Percentiles rank a stretch among this genome's conserved stretches.
Evolutionary conservation across 2,113 vertebrate species (phyloP).

Genomic region (Amphilophus citrinellus): DNA sequence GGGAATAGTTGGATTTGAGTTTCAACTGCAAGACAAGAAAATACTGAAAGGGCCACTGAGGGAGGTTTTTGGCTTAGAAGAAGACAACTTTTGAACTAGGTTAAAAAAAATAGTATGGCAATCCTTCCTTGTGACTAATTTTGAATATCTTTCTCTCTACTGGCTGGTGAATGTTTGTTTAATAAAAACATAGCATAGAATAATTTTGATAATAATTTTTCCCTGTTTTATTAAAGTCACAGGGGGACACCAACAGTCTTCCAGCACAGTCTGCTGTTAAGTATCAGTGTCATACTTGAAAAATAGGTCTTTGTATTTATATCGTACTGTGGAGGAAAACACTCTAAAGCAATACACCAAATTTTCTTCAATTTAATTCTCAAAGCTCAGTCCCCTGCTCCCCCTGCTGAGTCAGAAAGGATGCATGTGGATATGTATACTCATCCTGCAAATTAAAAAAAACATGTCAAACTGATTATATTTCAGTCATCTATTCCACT

Average conservation of each 20-base stretch:
- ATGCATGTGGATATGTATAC: background rate
- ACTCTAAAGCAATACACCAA: conserved; percentile 2
- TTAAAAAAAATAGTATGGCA: background rate
- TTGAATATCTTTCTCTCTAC: background rate
- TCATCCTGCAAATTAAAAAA: background rate
- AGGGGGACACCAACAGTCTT: conserved; percentile 5
- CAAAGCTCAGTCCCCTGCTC: background rate
- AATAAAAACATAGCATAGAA: background rate
- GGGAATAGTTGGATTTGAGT: conserved; percentile 6
- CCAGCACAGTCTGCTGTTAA: background rate
- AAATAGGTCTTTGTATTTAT: background rate
- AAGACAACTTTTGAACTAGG: background rate
- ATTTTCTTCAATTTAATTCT: conserved; percentile 6
- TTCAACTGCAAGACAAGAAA: background rate
- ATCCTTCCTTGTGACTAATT: conserved; percentile 6
- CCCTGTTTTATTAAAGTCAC: conserved; percentile 15
- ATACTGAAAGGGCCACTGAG: conserved; percentile 9
- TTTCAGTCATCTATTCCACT: background rate
- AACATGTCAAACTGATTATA: background rate
- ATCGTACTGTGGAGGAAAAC: background rate
- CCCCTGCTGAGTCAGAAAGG: background rate
- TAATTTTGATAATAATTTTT: conserved; percentile 14
- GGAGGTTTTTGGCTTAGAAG: background rate
- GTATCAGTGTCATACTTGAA: background rate
- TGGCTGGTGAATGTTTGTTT: background rate